Evolutionary conservation across 2,797 vertebrate genomes (phyloP), one percentile per base, ranked within the genome.

Genomic region (Calcarius lapponicus): DNA sequence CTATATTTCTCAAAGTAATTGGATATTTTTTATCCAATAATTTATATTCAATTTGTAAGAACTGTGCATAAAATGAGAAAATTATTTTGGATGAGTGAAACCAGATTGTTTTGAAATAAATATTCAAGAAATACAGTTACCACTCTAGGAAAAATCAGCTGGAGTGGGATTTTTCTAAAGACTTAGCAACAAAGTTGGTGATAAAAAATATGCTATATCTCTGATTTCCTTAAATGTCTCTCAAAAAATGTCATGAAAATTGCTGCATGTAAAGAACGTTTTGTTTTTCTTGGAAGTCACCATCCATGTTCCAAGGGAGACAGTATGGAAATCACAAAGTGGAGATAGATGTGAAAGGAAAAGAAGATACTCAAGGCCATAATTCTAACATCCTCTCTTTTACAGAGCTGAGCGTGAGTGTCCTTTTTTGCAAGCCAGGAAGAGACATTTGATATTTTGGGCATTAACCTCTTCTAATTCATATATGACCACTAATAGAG

Each of bases 61-160:
- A 80, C 19, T 80, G 26, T 91, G 50, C n/a, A 65, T 88, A 86
- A 83, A 91, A 93, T 74, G 53, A 91, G 50, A 61, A 90, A 91
- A 78, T 78, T 80, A 51, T 65, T 92, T 95, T 90, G 72, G 28
- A 47, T 90, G 25, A 91, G 20, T 89, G 56, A 62, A 94, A 89
- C 31, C 42, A 72, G 75, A 83, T 90, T 90, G 29, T 91, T 95
- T 94, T 74, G 42, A 71, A 93, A 87, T 83, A 88, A 88, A 83
- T 94, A 83, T 51, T 86, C 53, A 69, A 80, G 29, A 85, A 42
- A 64, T 69, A 25, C 7, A 50, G 4, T 32, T 66, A 70, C 10
- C 9, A 8, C 18, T 82, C 11, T n/a, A 70, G 57, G 20, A 82
- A 92, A 89, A 82, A 64, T 64, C 34, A 82, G 4, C 25, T 45